Conservation (phyloP, 2,888 invertebrate genomes). For the Cordylochernes scorpioides region DNA sequence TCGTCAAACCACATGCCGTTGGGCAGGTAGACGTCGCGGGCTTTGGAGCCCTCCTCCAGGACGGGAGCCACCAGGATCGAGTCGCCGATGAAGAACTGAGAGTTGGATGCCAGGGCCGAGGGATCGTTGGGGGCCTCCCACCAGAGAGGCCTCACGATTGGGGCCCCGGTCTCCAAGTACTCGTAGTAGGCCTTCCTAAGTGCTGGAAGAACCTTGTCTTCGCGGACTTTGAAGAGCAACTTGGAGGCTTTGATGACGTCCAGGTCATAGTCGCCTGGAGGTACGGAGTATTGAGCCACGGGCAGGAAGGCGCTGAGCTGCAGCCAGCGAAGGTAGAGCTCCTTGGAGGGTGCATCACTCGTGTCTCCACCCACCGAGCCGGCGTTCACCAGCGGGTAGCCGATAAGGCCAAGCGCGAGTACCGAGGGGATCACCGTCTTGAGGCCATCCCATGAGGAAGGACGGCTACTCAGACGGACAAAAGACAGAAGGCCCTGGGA, state of each 20-base stretch:
- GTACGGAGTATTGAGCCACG: slow-evolving; percentile 61
- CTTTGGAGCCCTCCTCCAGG: slow-evolving; percentile 36
- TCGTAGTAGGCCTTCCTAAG: slow-evolving; percentile 47
- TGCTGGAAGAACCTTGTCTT: slow-evolving; percentile 34
- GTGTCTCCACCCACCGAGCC: slow-evolving; percentile 70
- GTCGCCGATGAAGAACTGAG: slow-evolving; percentile 66
- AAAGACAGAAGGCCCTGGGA: slow-evolving; percentile 50
- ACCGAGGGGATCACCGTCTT: slow-evolving; percentile 57
- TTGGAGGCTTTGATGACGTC: slow-evolving; percentile 21
- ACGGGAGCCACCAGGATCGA: slow-evolving; percentile 70
- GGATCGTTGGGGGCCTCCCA: slow-evolving; percentile 53
- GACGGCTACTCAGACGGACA: slow-evolving; percentile 52
- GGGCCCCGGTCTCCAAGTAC: slow-evolving; percentile 42
- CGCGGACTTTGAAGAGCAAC: slow-evolving; percentile 32
- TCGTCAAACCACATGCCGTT: slow-evolving; percentile 65
- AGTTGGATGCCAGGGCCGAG: slow-evolving; percentile 42
- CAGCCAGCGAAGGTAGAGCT: slow-evolving; percentile 65
- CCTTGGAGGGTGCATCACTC: slow-evolving; percentile 35
- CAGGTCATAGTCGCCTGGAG: slow-evolving; percentile 64
- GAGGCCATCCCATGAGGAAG: slow-evolving; percentile 67
- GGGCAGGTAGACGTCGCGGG: slow-evolving; percentile 52
- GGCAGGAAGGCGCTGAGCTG: slow-evolving; percentile 70
- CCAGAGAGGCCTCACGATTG: slow-evolving; percentile 65
- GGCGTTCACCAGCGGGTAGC: slow-evolving; percentile 73
- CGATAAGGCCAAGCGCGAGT: slow-evolving; percentile 58